Percentiles rank a stretch among this genome's conserved stretches.
Evolutionary conservation across 2,113 vertebrate genomes (phyloP).

Genomic region (Gambusia affinis): DNA sequence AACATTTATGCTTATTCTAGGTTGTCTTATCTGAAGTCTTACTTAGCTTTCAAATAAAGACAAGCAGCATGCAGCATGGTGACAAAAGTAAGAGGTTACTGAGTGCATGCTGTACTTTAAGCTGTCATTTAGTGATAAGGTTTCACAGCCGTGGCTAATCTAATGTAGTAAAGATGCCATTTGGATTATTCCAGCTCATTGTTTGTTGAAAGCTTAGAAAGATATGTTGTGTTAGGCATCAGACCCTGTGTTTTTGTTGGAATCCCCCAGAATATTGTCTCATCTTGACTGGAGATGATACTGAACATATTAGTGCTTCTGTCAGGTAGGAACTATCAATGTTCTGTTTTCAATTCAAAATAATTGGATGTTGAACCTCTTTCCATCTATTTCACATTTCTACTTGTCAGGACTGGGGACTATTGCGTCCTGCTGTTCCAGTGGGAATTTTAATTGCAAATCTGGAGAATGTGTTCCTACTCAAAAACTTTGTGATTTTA

Average conservation of each 20-base stretch:
- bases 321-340: conserved; percentile 62
- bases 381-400: not conserved
- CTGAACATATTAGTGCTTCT: conserved; percentile 47
- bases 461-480: conserved; percentile 46
- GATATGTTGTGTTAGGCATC: not conserved
- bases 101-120: conserved; percentile 70
- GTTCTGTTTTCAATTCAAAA: not conserved
- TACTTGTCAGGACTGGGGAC: conserved; percentile 39
- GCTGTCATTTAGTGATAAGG: conserved; percentile 45
- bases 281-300: conserved; percentile 57
- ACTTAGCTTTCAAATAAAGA: not conserved
- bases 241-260: not conserved
- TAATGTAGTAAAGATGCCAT: conserved; percentile 36
- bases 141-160: not conserved
- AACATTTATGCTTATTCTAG: not conserved
- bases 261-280: not conserved
- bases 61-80: not conserved
- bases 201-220: not conserved
- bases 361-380: not conserved
- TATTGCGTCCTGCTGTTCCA: conserved; percentile 23
- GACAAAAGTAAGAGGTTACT: conserved; percentile 24
- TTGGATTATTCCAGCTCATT: conserved; percentile 5
- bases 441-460: conserved; percentile 50
- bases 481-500: conserved; percentile 52
- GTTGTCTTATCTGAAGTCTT: not conserved